Conservation (phyloP, 2,113 vertebrate genomes). For the Hyaena hyaena region DNA sequence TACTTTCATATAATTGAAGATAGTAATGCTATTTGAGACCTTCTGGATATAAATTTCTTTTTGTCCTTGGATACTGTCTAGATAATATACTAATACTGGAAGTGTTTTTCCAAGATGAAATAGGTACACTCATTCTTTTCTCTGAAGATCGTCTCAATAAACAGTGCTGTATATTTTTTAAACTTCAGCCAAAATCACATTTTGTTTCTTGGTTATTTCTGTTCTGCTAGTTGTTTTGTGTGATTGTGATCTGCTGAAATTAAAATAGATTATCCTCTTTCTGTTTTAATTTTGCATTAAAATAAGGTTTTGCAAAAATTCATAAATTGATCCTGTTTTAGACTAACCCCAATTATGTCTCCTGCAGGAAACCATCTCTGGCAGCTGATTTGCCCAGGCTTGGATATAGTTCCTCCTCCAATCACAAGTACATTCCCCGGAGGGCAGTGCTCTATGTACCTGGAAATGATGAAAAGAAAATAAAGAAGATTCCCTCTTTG, state of each 20-base stretch:
- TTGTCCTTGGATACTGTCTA: not conserved
- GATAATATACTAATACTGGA: not conserved
- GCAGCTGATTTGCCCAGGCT: conserved; percentile 66
- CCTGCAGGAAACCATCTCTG: conserved; percentile 78
- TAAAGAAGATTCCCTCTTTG: conserved; percentile 93
- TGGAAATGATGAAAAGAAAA: conserved; percentile 95
- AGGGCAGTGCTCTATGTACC: conserved; percentile 97
- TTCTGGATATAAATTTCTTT: not conserved
- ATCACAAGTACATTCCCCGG: conserved; percentile 92
- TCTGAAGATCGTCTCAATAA: not conserved
- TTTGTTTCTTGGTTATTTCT: conserved; percentile 33
- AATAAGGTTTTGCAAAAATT: not conserved
- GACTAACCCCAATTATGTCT: conserved; percentile 65
- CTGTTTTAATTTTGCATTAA: conserved; percentile 14
- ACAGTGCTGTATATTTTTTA: not conserved
- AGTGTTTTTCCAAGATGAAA: not conserved
- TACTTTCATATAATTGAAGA: not conserved
- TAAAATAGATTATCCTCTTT: not conserved
- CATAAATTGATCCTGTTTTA: conserved; percentile 35
- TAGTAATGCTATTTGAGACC: not conserved
- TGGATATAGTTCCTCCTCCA: conserved; percentile 65
- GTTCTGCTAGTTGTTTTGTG: conserved; percentile 19
- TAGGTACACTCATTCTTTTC: not conserved
- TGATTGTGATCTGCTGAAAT: not conserved
- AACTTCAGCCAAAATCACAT: not conserved